Percentiles rank a stretch among this genome's conserved stretches.
Evolutionary conservation across 1,140 invertebrate species (phyloP).

Genomic region (Scaptodrosophila lebanonensis): DNA sequence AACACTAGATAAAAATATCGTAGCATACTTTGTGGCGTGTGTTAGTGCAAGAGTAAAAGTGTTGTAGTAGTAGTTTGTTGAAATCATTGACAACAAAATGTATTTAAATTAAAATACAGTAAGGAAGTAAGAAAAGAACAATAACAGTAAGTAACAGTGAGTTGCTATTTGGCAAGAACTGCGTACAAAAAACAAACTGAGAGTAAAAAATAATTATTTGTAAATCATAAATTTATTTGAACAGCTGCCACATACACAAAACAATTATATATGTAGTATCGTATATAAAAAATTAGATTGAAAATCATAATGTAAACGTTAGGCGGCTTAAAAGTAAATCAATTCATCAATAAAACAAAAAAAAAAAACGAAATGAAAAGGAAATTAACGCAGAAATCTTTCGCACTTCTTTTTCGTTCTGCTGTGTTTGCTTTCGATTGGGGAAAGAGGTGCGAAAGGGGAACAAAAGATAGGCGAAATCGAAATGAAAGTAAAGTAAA

Average conservation of each 20-base stretch:
- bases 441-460: not conserved
- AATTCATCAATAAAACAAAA: conserved; percentile 3
- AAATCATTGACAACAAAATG: conserved; percentile 13
- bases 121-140: too few relatives aligned
- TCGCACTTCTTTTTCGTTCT: conserved; percentile 1
- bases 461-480: conserved; percentile 38
- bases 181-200: too few relatives aligned
- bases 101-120: conserved; percentile 4
- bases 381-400: conserved; percentile 3
- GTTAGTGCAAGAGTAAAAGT: conserved; percentile 17
- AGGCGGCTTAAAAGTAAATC: conserved; percentile 30
- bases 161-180: conserved; percentile 1
- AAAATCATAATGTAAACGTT: conserved; percentile 26
- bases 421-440: too few relatives aligned
- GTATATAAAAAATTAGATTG: conserved; percentile 12
- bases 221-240: conserved; percentile 2
- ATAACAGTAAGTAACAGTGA: not conserved
- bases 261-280: conserved; percentile 6
- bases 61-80: conserved; percentile 27
- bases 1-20: conserved; percentile 7
- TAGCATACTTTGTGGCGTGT: conserved; percentile 23
- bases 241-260: conserved; percentile 11
- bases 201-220: not conserved
- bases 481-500: conserved; percentile 50
- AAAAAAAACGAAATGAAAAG: conserved; percentile 11